Evolutionary conservation across 2,797 vertebrate genomes (phyloP), one percentile per base, ranked within the genome.

Genomic region (Parauchenoglanis punctatus): DNA sequence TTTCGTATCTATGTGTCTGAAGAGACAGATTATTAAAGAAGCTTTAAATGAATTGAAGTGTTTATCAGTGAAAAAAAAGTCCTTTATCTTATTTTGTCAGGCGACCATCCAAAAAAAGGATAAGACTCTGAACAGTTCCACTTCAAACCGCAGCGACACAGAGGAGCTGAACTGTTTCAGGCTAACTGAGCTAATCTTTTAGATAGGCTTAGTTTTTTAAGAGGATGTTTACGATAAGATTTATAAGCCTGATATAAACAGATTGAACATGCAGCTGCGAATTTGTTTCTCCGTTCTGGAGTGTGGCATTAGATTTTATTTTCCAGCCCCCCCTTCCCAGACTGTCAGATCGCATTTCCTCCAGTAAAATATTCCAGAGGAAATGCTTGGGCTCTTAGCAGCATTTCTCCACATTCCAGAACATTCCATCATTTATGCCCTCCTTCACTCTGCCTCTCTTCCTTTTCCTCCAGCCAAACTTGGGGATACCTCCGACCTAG

Each of bases 401-500:
- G 78, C 78, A 52, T 90, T 91, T 92, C 89, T 91, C 87, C 81
- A 81, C 91, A 91, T 90, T 87, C 84, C 65, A 40, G 31, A 80
- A 44, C 75, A 70, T 73, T 52, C 10, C 46, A 54, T 68, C 28
- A 68, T 70, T 46, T 52, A 90, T 59, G 76, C 87, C 85, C 49
- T 83, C 25, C 52, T 35, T 61, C 56, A 92, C 89, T 88, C 59
- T 88, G 25, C 7, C 85, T 83, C 90, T 67, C 89, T 87, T 76
- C 81, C 63, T 91, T 86, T 89, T 81, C 88, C 84, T 91, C 75
- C 93, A 96, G 95, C 95, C 88, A 96, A 95, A 91, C 91, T 95
- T 63, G 95, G 95, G 89, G 96, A 96, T 94, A 96, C 95, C 15
- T 91, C 90, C 0, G 96, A 96, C 83, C 95, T 96, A 12, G 93